Percentiles rank a stretch among this genome's conserved stretches.
Evolutionary conservation across 2,888 invertebrate species (phyloP).

Genomic region (Altica lythri): DNA sequence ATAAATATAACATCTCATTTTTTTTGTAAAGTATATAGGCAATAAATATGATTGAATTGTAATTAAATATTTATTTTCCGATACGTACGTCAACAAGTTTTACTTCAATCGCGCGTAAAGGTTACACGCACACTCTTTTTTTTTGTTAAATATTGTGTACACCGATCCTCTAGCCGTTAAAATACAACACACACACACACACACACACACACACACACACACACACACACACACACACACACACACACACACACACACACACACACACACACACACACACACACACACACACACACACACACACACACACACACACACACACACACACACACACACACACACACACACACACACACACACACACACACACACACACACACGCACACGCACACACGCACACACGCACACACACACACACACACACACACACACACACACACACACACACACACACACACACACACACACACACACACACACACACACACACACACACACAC

Average conservation of each 20-base stretch:
- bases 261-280: slow-evolving; percentile 1
- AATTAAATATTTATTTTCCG: no score
- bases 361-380: slow-evolving; percentile 1
- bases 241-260: slow-evolving; percentile 1
- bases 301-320: slow-evolving; percentile 1
- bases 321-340: slow-evolving; percentile 1
- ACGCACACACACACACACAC: slow-evolving; percentile 1
- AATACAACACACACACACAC: slow-evolving; percentile 1
- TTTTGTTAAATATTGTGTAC: no score
- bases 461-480: slow-evolving; percentile 1
- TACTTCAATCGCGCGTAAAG: no score
- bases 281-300: slow-evolving; percentile 1
- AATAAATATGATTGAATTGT: no score
- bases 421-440: slow-evolving; percentile 1
- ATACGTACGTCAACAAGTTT: no score
- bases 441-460: slow-evolving; percentile 1
- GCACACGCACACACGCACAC: slow-evolving; percentile 1
- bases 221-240: slow-evolving; percentile 1
- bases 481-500: slow-evolving; percentile 1
- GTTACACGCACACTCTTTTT: no score
- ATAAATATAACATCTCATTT: no score
- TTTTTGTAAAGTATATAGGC: no score
- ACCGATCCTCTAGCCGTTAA: no score
- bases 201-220: slow-evolving; percentile 1
- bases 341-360: slow-evolving; percentile 1